Base-by-base conservation (phyloP, 2,888 invertebrate genomes). In the Podotricha telesiphe region DNA sequence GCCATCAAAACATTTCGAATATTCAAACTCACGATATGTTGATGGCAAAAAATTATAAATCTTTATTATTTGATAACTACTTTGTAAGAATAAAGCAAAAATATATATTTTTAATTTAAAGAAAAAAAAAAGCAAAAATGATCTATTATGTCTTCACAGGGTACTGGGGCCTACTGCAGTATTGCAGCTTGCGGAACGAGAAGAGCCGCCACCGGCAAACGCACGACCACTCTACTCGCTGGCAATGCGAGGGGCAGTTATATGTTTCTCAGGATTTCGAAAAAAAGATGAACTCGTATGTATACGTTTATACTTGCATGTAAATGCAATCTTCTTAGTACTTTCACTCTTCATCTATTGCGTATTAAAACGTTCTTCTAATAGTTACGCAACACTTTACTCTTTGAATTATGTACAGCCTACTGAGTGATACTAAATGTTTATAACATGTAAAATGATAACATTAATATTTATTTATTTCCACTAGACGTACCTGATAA, bases 251-350 rank as follows among this genome's bases (percentile, higher is more conserved):
- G 97, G 97, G 74, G 95, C 97, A 65, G 96, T 97, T 80, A 95
- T 98, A 77, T 98, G 98, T 89, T 98, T 98, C 91, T 98, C 98
- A 70, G 98, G 98, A 70, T 98, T 98, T 89, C 94, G 97, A 78
- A 96, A 96, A 86, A 97, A 97, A 86, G 96, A 97, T 87, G 97
- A 98, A 93, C 93, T 98, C 94, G 98, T 98, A 87, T 94, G 95
- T 50, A 55, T 64, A 20, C n/a, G 19, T 22, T 34, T n/a, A 28
- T 15, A 62, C 45, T 42, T 48, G 10, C 55, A 37, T 17, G n/a
- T 19, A 10, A 50, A 53, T 40, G 13, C 20, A 42, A 58, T 58
- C 13, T 15, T 40, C 20, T 40, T 20, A 42, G 15, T 40, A 42
- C n/a, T 53, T 53, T 53, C 53, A 53, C 22, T n/a, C 22, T 28